These are phyloP conservation scores for Trididemnum miniatum DNA, from an alignment of 23 tunicate genomes.

Conservation along the genomic window DNA sequence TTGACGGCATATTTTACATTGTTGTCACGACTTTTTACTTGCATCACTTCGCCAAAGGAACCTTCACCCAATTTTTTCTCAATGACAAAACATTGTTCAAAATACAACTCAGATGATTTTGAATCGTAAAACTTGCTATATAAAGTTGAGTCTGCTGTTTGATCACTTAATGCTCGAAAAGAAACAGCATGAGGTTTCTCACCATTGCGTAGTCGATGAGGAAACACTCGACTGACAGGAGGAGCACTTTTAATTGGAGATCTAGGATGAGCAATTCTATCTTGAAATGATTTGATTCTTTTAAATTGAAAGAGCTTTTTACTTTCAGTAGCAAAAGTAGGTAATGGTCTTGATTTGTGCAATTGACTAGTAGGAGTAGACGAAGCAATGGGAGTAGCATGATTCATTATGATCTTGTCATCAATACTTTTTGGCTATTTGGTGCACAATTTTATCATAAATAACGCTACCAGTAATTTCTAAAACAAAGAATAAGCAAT, in stretches of 20 bases:
- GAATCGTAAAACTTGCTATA: conserved; percentile 68
- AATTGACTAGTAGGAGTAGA: conserved; percentile 44
- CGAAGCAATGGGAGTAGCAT: conserved; percentile 37
- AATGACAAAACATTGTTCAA: conserved; percentile 79
- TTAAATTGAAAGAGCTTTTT: conserved; percentile 50
- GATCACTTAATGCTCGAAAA: conserved; percentile 48
- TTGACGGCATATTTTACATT: conserved; percentile 61
- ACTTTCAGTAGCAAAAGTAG: conserved; percentile 13
- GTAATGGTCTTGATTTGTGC: conserved; percentile 43
- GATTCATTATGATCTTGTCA: not conserved
- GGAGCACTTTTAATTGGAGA: conserved; percentile 86
- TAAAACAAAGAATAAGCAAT: too few species aligned
- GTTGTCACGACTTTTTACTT: conserved; percentile 63
- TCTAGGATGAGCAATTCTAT: conserved; percentile 37
- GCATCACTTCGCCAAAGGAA: conserved; percentile 86
- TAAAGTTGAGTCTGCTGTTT: conserved; percentile 42
- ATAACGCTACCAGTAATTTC: too few species aligned
- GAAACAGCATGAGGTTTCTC: conserved; percentile 87
- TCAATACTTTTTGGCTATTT: too few species aligned
- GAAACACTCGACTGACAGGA: conserved; percentile 81
- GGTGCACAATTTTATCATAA: too few species aligned
- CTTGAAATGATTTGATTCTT: conserved; percentile 8
- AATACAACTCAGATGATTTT: conserved; percentile 69
- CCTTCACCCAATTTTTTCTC: conserved; percentile 89
- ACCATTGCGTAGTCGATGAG: conserved; percentile 57